These are phyloP conservation scores for Araneus ventricosus DNA, from an alignment of 1,140 invertebrate genomes.

Conservation along the genomic window DNA sequence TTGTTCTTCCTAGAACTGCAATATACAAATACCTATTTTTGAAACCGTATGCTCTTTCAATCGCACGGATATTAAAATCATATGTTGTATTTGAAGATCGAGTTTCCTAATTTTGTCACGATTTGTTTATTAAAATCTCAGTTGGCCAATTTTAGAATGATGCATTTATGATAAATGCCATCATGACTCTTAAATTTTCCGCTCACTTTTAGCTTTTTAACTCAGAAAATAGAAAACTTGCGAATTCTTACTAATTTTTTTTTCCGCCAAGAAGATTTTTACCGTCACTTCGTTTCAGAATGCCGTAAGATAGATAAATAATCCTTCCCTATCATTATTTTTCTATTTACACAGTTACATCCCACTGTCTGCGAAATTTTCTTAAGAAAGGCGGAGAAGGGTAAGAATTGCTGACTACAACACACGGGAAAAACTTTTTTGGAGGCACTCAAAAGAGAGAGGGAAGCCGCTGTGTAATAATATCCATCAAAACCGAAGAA, in stretches of 20 bases:
- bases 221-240: not conserved
- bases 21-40: too few relatives aligned
- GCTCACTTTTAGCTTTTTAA: too few relatives aligned
- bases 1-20: too few relatives aligned
- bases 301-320: not conserved
- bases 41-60: too few relatives aligned
- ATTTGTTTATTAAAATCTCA: too few relatives aligned
- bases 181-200: too few relatives aligned
- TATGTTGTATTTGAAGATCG: too few relatives aligned
- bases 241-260: not conserved
- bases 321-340: not conserved
- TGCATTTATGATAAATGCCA: too few relatives aligned
- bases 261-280: too few relatives aligned
- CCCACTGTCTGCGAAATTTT: not conserved
- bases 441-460: not conserved
- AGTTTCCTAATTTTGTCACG: too few relatives aligned
- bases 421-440: not conserved
- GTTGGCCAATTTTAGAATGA: too few relatives aligned
- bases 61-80: too few relatives aligned
- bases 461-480: slow-evolving; percentile 42
- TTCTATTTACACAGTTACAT: not conserved
- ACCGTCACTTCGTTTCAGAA: not conserved
- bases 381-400: not conserved
- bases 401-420: not conserved
- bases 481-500: slow-evolving; percentile 44